Conservation (phyloP, 2,888 invertebrate genomes). For the Melinopterus prodromus region DNA sequence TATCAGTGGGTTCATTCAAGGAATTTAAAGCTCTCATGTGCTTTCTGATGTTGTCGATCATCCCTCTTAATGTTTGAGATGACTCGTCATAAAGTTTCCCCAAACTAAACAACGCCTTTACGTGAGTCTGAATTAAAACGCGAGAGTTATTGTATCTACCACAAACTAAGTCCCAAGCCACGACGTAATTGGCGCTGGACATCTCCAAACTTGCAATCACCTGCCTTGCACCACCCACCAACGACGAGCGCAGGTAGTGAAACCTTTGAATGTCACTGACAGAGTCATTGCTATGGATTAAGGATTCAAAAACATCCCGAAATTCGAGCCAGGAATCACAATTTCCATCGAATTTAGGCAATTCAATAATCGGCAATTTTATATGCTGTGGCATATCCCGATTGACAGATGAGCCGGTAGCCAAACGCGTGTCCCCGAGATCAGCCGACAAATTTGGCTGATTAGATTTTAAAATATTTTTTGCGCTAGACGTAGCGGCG, state of each 20-base stretch:
- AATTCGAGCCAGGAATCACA: constrained; percentile 28
- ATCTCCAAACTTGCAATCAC: constrained; percentile 37
- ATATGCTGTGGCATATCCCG: neutral
- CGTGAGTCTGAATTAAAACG: constrained; percentile 38
- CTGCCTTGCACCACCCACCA: constrained; percentile 23
- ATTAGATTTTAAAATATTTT: neutral
- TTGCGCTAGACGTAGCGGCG: neutral
- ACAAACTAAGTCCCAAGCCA: constrained; percentile 41
- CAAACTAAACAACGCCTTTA: constrained; percentile 37
- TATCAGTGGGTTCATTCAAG: constrained; percentile 21
- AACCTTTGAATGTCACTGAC: constrained; percentile 31
- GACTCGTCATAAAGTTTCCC: constrained; percentile 26
- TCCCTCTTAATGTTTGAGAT: constrained; percentile 13
- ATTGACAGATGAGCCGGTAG: neutral
- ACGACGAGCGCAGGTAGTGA: constrained; percentile 28
- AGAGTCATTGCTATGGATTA: constrained; percentile 36
- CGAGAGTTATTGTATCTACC: constrained; percentile 38
- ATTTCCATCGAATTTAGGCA: constrained; percentile 26
- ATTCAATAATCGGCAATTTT: constrained; percentile 31
- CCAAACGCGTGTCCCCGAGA: neutral
- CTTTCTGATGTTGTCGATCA: constrained; percentile 27
- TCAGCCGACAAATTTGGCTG: neutral
- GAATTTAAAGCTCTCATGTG: constrained; percentile 27
- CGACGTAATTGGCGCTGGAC: constrained; percentile 34
- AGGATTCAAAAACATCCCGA: constrained; percentile 27